Conservation (phyloP, 2,888 invertebrate genomes). For the Melangyna quadrimaculata region DNA sequence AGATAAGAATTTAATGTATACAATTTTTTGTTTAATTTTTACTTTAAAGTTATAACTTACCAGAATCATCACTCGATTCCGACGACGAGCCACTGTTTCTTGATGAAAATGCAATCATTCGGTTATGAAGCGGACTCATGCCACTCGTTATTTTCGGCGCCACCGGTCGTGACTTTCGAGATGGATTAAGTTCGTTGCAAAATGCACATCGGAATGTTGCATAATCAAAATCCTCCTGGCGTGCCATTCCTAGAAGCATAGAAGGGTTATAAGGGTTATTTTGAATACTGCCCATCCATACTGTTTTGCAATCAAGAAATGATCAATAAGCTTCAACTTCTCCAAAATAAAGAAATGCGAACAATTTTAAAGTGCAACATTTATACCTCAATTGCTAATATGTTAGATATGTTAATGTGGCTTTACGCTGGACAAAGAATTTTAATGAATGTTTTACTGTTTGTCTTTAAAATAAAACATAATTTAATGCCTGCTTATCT, state of each 20-base stretch:
- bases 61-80: constrained; percentile 57
- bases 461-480: no score
- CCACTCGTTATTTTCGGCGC: constrained; percentile 84
- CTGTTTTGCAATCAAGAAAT: no score
- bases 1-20: not conserved
- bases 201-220: constrained; percentile 95
- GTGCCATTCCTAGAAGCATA: constrained; percentile 84
- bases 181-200: constrained; percentile 92
- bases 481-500: no score
- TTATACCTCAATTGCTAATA: no score
- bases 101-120: constrained; percentile 13
- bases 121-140: constrained; percentile 27
- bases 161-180: constrained; percentile 91
- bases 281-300: no score
- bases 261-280: no score
- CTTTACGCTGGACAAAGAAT: no score
- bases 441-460: no score
- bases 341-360: no score
- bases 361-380: no score
- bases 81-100: constrained; percentile 27
- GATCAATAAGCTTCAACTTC: no score
- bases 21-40: not conserved
- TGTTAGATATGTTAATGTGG: no score
- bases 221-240: constrained; percentile 87
- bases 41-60: not conserved